These are phyloP conservation scores for Noctilio leporinus DNA, from an alignment of 2,113 vertebrate species.

Conservation along the genomic window DNA sequence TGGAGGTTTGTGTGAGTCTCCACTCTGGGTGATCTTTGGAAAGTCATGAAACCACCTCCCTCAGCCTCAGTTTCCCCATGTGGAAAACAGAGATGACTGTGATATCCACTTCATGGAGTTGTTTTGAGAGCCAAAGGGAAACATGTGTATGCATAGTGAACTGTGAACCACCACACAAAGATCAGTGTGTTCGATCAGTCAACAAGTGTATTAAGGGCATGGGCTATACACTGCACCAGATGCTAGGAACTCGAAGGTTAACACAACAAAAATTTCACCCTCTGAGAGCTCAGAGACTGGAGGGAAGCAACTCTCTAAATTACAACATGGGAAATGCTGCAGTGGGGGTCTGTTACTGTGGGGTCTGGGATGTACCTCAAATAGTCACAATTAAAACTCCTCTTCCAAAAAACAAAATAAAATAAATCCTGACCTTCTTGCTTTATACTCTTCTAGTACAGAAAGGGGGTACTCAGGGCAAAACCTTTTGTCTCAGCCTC, in stretches of 20 bases:
- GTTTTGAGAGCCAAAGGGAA: background rate
- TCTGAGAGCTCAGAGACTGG: background rate
- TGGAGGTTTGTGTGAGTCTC: background rate
- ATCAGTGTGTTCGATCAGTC: background rate
- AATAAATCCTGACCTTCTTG: background rate
- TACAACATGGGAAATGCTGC: background rate
- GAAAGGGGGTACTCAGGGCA: background rate
- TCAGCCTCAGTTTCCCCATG: background rate
- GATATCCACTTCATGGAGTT: background rate
- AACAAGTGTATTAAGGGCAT: background rate
- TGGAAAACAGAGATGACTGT: background rate
- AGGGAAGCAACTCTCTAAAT: background rate
- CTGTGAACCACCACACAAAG: background rate
- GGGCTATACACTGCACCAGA: background rate
- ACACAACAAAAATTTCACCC: background rate
- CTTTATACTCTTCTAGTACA: background rate
- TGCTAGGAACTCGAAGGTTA: background rate
- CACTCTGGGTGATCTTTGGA: background rate
- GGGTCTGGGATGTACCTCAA: no score
- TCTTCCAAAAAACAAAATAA: background rate
- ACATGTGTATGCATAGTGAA: background rate
- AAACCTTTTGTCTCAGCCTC: background rate
- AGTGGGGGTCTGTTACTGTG: background rate
- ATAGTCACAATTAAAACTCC: background rate
- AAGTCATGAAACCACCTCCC: background rate